phyloP scores from a whole-genome alignment of 2,888 invertebrate species.

The Nomada ruficornis region DNA sequence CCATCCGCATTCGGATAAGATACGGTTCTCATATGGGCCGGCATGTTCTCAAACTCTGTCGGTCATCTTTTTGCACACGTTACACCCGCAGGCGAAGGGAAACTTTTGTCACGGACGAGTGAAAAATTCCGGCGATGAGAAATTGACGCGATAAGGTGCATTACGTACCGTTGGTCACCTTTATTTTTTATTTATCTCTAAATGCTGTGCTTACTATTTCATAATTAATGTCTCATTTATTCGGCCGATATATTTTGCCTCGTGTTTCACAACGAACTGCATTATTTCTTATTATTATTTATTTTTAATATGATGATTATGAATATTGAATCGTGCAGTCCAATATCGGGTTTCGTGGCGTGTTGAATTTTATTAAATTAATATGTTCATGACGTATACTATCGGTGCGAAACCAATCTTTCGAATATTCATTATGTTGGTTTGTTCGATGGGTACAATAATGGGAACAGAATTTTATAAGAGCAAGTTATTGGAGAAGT shows the following conservation, averaged over 20 bases:
- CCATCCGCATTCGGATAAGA: constrained; percentile 64
- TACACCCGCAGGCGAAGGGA: background rate
- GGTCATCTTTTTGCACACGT: constrained; percentile 22
- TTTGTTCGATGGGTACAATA: background rate
- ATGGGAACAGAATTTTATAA: background rate
- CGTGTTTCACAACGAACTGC: no score
- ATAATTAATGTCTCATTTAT: background rate
- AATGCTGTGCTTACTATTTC: accelerated
- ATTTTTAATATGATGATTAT: background rate
- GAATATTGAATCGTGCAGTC: background rate
- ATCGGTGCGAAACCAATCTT: background rate
- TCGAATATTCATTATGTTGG: background rate
- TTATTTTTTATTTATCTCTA: background rate
- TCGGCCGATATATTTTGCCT: no score
- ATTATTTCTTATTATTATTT: no score
- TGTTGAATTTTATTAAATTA: background rate
- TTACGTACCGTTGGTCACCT: background rate
- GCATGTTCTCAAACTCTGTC: constrained; percentile 14
- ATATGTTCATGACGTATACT: background rate
- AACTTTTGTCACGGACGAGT: constrained; percentile 11
- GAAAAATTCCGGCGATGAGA: constrained; percentile 33
- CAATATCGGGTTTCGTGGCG: background rate
- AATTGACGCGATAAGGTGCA: constrained; percentile 6
- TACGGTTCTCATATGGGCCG: constrained; percentile 68
- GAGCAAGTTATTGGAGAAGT: constrained; percentile 1